Percentiles rank a stretch among this genome's conserved stretches.
phyloP scores from a whole-genome alignment of 64 coral and sea anemone species.

The Anthopleura sola region DNA sequence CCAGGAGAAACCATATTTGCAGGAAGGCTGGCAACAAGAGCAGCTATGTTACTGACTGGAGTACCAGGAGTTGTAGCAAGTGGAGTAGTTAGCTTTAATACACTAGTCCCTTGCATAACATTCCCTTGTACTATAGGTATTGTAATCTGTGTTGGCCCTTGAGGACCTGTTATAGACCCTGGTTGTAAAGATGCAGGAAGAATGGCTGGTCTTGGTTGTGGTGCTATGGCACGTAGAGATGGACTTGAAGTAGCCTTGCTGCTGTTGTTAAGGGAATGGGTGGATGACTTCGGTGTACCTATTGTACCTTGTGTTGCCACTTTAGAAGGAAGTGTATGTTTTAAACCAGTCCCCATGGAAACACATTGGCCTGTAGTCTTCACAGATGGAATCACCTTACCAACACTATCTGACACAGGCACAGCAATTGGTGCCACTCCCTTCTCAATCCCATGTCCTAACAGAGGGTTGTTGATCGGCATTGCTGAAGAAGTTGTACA shows the following conservation, averaged over 20 bases:
- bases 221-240: constrained; percentile 5
- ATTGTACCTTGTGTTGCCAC: neutral
- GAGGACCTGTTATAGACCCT: constrained; percentile 7
- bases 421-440: neutral
- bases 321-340: neutral
- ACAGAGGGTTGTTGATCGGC: too few relatives aligned
- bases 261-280: neutral
- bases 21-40: constrained; percentile 44
- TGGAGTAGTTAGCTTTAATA: constrained; percentile 8
- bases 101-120: constrained; percentile 21
- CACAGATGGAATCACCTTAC: neutral
- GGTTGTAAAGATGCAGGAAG: constrained; percentile 12
- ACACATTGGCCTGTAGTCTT: neutral
- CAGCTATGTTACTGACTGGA: constrained; percentile 53
- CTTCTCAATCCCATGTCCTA: neutral
- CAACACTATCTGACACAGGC: neutral
- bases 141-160: constrained; percentile 9
- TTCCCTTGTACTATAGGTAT: constrained; percentile 23
- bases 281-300: neutral
- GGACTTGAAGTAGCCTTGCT: neutral
- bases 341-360: neutral
- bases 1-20: constrained; percentile 16
- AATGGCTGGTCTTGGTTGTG: constrained; percentile 1
- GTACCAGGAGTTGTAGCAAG: neutral
- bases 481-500: neutral